Percentiles rank a stretch among this genome's conserved stretches.
phyloP scores from a whole-genome alignment of 2,113 vertebrate genomes.

The Ailuropoda melanoleuca region DNA sequence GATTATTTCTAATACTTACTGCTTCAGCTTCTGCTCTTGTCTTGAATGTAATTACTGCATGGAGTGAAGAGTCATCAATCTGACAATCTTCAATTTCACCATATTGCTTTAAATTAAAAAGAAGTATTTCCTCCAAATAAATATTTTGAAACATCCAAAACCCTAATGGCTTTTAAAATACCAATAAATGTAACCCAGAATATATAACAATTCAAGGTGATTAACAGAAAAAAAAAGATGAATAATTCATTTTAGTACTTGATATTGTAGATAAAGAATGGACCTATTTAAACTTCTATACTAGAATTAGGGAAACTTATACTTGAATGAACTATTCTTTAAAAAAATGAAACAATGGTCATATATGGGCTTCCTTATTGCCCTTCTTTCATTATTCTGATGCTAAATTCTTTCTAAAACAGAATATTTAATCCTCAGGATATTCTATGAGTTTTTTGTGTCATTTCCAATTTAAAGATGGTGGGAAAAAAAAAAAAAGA shows the following conservation, averaged over 20 bases:
- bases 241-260: conserved; percentile 36
- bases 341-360: conserved; percentile 36
- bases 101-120: conserved; percentile 92
- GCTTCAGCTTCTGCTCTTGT: conserved; percentile 95
- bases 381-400: neutral
- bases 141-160: conserved; percentile 58
- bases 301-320: neutral
- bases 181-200: conserved; percentile 46
- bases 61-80: conserved; percentile 92
- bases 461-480: conserved; percentile 24
- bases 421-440: conserved; percentile 17
- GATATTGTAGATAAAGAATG: neutral
- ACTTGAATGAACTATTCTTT: neutral
- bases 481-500: neutral
- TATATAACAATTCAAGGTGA: conserved; percentile 10
- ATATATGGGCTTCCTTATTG: neutral
- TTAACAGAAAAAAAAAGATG: neutral
- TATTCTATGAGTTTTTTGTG: neutral
- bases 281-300: neutral
- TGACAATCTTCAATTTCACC: conserved; percentile 98
- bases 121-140: conserved; percentile 74
- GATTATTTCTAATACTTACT: conserved; percentile 84
- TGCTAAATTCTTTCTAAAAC: neutral
- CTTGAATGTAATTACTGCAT: conserved; percentile 94
- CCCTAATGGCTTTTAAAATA: conserved; percentile 49